Percentiles rank a stretch among this genome's conserved stretches.
These are phyloP conservation scores for Clupea harengus DNA, from an alignment of 2,113 vertebrate species.

Conservation along the genomic window DNA sequence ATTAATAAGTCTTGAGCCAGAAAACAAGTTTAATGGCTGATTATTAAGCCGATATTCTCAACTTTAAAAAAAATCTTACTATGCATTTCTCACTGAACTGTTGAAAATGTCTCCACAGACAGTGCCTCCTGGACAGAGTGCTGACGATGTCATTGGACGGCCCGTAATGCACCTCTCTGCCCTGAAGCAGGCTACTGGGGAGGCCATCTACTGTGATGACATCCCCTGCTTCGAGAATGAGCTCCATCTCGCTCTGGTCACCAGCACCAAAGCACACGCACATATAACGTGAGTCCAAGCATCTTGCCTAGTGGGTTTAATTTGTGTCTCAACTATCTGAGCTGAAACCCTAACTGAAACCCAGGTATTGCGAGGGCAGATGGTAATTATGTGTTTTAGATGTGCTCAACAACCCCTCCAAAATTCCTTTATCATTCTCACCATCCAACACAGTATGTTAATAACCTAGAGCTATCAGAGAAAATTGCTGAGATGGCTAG, in stretches of 20 bases:
- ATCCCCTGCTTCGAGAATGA: conserved; percentile 86
- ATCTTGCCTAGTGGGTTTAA: neutral
- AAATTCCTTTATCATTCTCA: neutral
- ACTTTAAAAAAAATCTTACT: neutral
- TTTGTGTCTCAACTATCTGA: neutral
- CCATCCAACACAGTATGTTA: neutral
- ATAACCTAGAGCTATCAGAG: neutral
- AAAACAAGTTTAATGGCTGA: neutral
- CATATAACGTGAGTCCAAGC: conserved; percentile 79
- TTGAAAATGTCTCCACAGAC: conserved; percentile 66
- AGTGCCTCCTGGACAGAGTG: conserved; percentile 77
- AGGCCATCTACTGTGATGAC: conserved; percentile 93
- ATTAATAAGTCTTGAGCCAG: neutral
- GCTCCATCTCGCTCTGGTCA: conserved; percentile 82
- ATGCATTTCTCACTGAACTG: neutral
- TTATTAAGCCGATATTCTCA: neutral
- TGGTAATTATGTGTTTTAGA: neutral
- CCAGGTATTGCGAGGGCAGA: neutral
- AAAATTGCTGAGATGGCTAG: no score
- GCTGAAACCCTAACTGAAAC: neutral
- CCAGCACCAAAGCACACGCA: conserved; percentile 86
- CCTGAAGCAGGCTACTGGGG: conserved; percentile 86
- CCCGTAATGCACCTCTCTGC: conserved; percentile 88
- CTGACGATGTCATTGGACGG: conserved; percentile 82
- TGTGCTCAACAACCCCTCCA: neutral